These are phyloP conservation scores for Rhabditoides inermis DNA, from an alignment of 2,888 invertebrate species.

Conservation along the genomic window DNA sequence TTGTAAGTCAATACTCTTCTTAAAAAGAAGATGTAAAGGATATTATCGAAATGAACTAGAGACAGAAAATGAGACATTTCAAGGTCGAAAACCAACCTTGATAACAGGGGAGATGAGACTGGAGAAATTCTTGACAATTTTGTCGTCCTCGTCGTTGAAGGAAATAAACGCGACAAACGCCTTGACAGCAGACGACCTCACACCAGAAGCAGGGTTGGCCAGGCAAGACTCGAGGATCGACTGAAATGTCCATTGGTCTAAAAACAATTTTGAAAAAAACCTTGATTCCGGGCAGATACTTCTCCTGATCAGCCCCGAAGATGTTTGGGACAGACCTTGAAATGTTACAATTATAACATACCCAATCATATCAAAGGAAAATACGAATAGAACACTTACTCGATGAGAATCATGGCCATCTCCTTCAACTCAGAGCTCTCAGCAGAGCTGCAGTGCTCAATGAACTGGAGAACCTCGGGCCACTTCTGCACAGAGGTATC, in stretches of 20 bases:
- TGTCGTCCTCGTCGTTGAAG: conserved; percentile 84
- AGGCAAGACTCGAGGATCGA: conserved; percentile 20
- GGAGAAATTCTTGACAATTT: conserved; percentile 76
- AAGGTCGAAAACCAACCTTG: conserved; percentile 19
- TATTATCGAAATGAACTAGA: too few species aligned
- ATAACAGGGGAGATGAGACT: conserved; percentile 68
- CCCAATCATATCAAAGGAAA: too few species aligned
- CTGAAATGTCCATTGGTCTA: conserved; percentile 52
- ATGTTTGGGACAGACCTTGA: conserved; percentile 82
- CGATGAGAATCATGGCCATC: conserved; percentile 85
- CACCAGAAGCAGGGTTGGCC: conserved; percentile 35
- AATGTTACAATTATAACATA: conserved; percentile 7
- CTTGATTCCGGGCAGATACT: conserved; percentile 83
- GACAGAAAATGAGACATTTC: conserved; percentile 4
- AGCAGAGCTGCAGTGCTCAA: conserved; percentile 86
- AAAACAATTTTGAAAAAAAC: conserved; percentile 72
- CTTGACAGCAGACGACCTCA: conserved; percentile 59
- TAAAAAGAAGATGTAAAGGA: too few species aligned
- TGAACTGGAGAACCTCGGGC: conserved; percentile 77
- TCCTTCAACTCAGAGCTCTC: conserved; percentile 76
- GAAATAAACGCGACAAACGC: conserved; percentile 69
- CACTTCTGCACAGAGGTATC: conserved; percentile 38
- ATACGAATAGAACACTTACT: conserved; percentile 60
- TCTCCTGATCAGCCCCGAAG: conserved; percentile 86
- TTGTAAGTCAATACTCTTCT: neutral